phyloP scores from a whole-genome alignment of 2,888 invertebrate species.

The Alcis repandata region DNA sequence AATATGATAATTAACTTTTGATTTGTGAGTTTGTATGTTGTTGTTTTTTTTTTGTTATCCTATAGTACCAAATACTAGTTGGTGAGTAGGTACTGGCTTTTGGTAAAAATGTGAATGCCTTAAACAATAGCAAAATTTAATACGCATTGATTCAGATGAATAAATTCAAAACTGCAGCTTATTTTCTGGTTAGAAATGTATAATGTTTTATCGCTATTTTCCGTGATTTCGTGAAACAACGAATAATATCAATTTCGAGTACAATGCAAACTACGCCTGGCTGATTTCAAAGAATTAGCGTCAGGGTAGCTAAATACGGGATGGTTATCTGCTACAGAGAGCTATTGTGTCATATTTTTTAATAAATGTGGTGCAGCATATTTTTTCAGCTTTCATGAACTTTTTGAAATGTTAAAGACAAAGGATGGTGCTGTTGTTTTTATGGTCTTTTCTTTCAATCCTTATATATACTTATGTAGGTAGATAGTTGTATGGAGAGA shows the following conservation, averaged over 20 bases:
- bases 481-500: too few relatives aligned
- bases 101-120: too few relatives aligned
- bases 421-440: background rate
- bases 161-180: constrained; percentile 1
- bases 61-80: too few relatives aligned
- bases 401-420: background rate
- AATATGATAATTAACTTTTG: too few relatives aligned
- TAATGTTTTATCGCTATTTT: constrained; percentile 10
- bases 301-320: constrained; percentile 20
- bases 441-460: background rate
- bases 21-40: too few relatives aligned
- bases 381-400: constrained; percentile 1
- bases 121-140: too few relatives aligned
- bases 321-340: constrained; percentile 28
- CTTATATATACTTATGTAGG: too few relatives aligned
- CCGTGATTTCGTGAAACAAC: constrained; percentile 28
- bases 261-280: constrained; percentile 31
- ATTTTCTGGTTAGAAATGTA: background rate
- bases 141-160: too few relatives aligned
- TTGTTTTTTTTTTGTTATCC: too few relatives aligned
- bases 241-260: constrained; percentile 15
- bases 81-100: too few relatives aligned
- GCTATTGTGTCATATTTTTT: constrained; percentile 13
- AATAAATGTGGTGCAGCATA: constrained; percentile 6
- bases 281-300: constrained; percentile 31